A percentile compares a stretch with the other conserved stretches of the same genome.
These are phyloP conservation scores for Melieria omissa DNA, from an alignment of 2,888 invertebrate genomes.

Conservation along the genomic window DNA sequence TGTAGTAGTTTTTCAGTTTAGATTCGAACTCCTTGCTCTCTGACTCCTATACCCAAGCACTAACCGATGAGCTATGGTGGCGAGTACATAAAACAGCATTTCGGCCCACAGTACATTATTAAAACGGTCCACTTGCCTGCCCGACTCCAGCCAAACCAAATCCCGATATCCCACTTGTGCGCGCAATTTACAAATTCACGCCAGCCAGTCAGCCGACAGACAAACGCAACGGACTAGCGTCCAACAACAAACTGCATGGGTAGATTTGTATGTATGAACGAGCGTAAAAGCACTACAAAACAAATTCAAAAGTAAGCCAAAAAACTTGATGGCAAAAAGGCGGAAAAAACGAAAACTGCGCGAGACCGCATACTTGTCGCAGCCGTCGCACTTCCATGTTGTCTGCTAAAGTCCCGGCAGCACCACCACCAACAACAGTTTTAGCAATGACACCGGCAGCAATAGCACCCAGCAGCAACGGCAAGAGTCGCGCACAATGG, in stretches of 20 bases:
- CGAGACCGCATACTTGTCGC: too few species aligned
- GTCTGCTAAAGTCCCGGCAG: conserved; percentile 10
- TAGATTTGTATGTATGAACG: too few species aligned
- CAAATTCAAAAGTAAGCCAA: conserved; percentile 17
- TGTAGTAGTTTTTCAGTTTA: too few species aligned
- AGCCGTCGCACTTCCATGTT: conserved; percentile 15
- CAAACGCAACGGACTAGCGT: not conserved
- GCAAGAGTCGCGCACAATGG: conserved; percentile 23
- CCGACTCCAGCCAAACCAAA: not conserved
- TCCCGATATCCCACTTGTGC: conserved; percentile 29
- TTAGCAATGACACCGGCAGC: too few species aligned
- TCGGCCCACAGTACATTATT: not conserved
- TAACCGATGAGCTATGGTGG: too few species aligned
- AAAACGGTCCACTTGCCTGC: not conserved
- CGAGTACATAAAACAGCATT: not conserved
- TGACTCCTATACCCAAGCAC: too few species aligned
- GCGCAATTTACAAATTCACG: conserved; percentile 17
- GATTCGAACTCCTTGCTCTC: too few species aligned
- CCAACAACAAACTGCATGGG: not conserved
- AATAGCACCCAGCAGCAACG: too few species aligned
- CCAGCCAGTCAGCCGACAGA: not conserved
- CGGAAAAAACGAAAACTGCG: too few species aligned
- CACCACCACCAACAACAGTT: not conserved
- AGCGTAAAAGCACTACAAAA: not conserved
- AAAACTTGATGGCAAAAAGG: conserved; percentile 14